Conservation (phyloP, 1,140 invertebrate species). For the Charaxes varanes region DNA sequence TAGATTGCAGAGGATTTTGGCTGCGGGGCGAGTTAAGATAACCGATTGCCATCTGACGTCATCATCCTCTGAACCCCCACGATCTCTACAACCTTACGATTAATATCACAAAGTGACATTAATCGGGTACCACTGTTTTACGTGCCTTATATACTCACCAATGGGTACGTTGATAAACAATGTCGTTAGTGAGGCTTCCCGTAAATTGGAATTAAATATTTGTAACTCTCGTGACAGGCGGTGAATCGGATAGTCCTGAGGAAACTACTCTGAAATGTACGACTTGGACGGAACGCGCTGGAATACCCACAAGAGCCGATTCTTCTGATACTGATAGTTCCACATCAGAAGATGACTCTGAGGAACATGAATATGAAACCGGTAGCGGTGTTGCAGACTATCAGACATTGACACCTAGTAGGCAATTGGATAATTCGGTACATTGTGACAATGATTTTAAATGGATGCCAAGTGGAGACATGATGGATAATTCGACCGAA, state of each 20-base stretch:
- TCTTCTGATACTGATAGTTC: constrained; percentile 57
- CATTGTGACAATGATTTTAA: constrained; percentile 76
- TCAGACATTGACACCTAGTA: constrained; percentile 54
- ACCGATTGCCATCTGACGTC: no score
- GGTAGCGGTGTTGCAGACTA: constrained; percentile 43
- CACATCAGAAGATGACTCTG: constrained; percentile 57
- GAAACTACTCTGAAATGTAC: constrained; percentile 65
- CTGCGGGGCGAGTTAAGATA: no score
- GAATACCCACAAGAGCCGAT: constrained; percentile 35
- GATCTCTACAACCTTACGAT: no score
- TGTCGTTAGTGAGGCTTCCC: constrained; percentile 39
- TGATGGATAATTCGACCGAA: constrained; percentile 52
- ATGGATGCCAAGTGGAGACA: constrained; percentile 71
- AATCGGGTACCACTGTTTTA: no score
- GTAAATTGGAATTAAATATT: constrained; percentile 15
- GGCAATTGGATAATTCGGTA: constrained; percentile 64
- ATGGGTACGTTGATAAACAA: constrained; percentile 56
- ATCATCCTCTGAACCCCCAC: no score
- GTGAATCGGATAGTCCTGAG: constrained; percentile 69
- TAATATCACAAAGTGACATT: no score
- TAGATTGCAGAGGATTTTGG: no score
- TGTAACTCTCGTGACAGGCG: constrained; percentile 60
- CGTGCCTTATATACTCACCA: no score
- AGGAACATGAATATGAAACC: constrained; percentile 47
- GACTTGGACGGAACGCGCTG: constrained; percentile 49